These are phyloP conservation scores for Euborellia annulipes DNA, from an alignment of 1,140 invertebrate genomes.

Conservation along the genomic window DNA sequence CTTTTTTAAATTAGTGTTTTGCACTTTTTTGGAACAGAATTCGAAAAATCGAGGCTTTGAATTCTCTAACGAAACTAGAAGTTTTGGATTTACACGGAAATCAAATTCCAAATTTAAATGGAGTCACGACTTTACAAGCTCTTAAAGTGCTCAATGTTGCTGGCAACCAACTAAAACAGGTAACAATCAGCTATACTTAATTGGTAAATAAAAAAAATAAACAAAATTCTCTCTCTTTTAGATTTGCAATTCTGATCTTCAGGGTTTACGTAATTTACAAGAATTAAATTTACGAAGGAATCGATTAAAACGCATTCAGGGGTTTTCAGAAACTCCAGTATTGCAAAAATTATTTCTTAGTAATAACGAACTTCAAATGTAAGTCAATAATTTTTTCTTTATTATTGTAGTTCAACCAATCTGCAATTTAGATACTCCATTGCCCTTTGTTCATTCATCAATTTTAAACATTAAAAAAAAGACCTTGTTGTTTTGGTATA, in stretches of 20 bases:
- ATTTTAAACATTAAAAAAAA: constrained; percentile 5
- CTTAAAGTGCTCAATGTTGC: constrained; percentile 82
- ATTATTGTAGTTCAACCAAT: too few relatives aligned
- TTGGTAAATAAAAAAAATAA: too few relatives aligned
- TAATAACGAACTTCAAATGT: constrained; percentile 71
- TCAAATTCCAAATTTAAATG: constrained; percentile 51
- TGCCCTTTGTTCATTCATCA: too few relatives aligned
- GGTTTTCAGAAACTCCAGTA: constrained; percentile 63
- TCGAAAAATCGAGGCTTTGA: constrained; percentile 57
- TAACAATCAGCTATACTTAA: too few relatives aligned
- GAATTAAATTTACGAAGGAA: constrained; percentile 81
- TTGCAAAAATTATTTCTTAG: constrained; percentile 68
- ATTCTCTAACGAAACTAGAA: constrained; percentile 53
- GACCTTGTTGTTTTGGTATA: constrained; percentile 3
- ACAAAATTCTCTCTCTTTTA: too few relatives aligned
- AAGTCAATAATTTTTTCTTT: constrained; percentile 18
- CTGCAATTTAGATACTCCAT: too few relatives aligned
- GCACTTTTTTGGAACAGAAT: constrained; percentile 33
- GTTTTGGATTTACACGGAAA: constrained; percentile 87
- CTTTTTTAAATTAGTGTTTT: neutral
- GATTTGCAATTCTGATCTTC: constrained; percentile 37
- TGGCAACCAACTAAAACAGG: constrained; percentile 66
- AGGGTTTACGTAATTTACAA: constrained; percentile 54
- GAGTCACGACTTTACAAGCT: constrained; percentile 40
- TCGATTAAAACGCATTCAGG: constrained; percentile 57